Evolutionary conservation across 2,888 invertebrate species (phyloP), one percentile per base, ranked within the genome.

Genomic region (Acheta domesticus): DNA sequence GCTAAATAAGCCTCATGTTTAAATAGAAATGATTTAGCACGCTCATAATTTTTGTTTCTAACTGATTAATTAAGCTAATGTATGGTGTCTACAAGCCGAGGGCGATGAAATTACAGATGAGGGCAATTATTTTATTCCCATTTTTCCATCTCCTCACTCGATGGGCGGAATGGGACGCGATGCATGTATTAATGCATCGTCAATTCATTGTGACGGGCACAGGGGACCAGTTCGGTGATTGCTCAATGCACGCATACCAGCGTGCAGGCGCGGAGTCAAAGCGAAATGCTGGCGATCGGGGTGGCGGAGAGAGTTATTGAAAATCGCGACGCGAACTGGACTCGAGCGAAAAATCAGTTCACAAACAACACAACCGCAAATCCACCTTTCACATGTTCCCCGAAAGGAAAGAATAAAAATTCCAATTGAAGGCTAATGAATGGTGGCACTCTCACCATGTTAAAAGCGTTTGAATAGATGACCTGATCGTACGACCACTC

Each of bases 151-250:
- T 62, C n/a, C 16, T 62, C 16, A 12, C 36, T 36, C 36, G 36
- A 36, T 36, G 36, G 36, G 5, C 62, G 16, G 14, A n/a, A 62
- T 14, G 16, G 62, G 4, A n/a, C n/a, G 12, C 62, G 62, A 36
- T 36, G 62, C n/a, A 62, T 62, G 14, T 62, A n/a, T 62, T 62
- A 19, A 62, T 62, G 16, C 62, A 12, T 62, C 62, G 62, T n/a
- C 62, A 62, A 62, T 62, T 62, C 62, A 62, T 62, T 62, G 62
- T 62, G 62, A 62, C 62, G 62, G 14, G 62, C n/a, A n/a, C 62
- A n/a, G 14, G 62, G 62, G 62, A 62, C 8, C 62, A 62, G n/a
- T 19, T 14, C 62, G 62, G 62, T 62, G 62, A 62, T 62, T 62
- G n/a, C 62, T 62, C 62, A 62, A 62, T 19, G n/a, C 62, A 62